Percentiles rank a stretch among this genome's conserved stretches.
phyloP scores from a whole-genome alignment of 64 coral and sea anemone genomes.

The Stichodactyla helianthus region DNA sequence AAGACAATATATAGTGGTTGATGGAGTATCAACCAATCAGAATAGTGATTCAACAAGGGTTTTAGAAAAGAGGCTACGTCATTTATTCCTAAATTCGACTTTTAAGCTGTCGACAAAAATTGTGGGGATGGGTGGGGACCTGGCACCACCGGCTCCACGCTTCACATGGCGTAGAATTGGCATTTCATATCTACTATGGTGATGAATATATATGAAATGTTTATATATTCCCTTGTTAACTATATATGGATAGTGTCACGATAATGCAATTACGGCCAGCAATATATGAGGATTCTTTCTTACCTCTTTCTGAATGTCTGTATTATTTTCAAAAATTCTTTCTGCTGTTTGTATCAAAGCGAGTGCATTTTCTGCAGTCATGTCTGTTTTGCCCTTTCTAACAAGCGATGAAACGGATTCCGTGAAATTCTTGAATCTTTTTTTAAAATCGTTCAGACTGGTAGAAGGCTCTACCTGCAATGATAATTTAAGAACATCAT shows the following conservation, averaged over 20 bases:
- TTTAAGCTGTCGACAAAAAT: too few species aligned
- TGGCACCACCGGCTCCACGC: too few species aligned
- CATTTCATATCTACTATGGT: too few species aligned
- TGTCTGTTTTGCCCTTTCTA: neutral
- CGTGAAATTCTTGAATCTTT: constrained; percentile 2
- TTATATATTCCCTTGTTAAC: too few species aligned
- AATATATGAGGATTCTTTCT: neutral
- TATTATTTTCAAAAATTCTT: neutral
- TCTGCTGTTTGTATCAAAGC: neutral
- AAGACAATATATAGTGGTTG: too few species aligned
- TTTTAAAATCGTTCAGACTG: neutral
- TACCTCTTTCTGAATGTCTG: neutral
- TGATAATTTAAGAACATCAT: neutral
- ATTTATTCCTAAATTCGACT: too few species aligned
- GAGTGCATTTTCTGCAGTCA: constrained; percentile 2
- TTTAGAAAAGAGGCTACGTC: too few species aligned
- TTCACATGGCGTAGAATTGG: too few species aligned
- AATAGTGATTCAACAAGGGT: too few species aligned
- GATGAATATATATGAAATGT: too few species aligned
- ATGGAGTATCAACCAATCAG: too few species aligned
- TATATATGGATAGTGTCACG: neutral
- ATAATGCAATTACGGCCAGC: neutral
- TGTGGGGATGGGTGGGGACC: too few species aligned
- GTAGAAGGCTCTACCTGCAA: neutral
- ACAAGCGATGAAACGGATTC: neutral